A percentile compares a stretch with the other conserved stretches of the same genome.
phyloP scores from a whole-genome alignment of 2,888 invertebrate species.

The Zele albiditarsus region DNA sequence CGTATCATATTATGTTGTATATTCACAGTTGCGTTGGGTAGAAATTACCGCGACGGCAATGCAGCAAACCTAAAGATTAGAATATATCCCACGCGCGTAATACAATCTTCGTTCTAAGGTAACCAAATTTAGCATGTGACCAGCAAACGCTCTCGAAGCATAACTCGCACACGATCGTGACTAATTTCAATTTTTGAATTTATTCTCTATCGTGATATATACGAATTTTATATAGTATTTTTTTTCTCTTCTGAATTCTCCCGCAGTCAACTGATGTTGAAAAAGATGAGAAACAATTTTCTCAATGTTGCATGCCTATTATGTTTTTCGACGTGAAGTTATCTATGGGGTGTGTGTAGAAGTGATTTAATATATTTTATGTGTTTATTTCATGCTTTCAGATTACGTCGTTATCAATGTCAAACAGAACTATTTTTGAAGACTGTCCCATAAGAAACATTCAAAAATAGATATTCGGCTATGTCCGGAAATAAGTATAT shows the following conservation, averaged over 20 bases:
- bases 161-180: conserved; percentile 51
- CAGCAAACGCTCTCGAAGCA: conserved; percentile 70
- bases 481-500: too few relatives aligned
- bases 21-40: background rate
- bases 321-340: too few relatives aligned
- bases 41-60: background rate
- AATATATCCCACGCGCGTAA: conserved; percentile 69
- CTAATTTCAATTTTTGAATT: conserved; percentile 39
- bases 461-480: too few relatives aligned
- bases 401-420: conserved; percentile 23
- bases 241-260: too few relatives aligned
- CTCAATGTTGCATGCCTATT: too few relatives aligned
- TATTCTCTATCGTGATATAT: background rate
- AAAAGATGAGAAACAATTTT: too few relatives aligned
- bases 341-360: too few relatives aligned
- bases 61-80: conserved; percentile 52
- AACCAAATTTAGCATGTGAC: conserved; percentile 71
- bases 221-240: background rate
- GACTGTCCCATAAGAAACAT: too few relatives aligned
- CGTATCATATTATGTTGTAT: too few relatives aligned
- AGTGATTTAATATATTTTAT: too few relatives aligned
- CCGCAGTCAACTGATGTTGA: too few relatives aligned
- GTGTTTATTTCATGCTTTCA: too few relatives aligned
- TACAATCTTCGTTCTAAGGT: conserved; percentile 68
- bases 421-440: conserved; percentile 24